Evolutionary conservation across 2,797 vertebrate genomes (phyloP).

Genomic region (Chaetophractus vellerosus): DNA sequence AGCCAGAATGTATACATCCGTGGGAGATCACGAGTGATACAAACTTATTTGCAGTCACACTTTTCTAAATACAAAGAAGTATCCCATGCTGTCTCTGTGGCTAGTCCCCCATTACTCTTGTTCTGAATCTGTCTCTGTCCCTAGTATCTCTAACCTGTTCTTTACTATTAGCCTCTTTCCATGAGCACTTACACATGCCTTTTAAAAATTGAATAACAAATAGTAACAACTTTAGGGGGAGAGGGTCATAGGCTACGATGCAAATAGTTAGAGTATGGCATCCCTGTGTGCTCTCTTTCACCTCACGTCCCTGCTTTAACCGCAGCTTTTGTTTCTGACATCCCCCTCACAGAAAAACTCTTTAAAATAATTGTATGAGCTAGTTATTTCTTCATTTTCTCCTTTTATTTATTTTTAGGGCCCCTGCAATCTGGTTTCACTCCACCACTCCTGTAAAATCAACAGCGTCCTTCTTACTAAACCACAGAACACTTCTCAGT

Average conservation of each 20-base stretch:
- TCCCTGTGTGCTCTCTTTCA: background rate
- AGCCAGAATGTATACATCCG: background rate
- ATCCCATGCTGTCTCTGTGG: background rate
- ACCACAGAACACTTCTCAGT: background rate
- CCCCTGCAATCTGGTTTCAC: background rate
- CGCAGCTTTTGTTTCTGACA: background rate
- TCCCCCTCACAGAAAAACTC: background rate
- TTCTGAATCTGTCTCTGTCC: background rate
- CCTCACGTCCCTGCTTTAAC: background rate
- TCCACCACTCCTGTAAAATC: background rate
- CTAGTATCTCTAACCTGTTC: background rate
- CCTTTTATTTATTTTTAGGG: conserved; percentile 8
- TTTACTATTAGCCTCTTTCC: background rate
- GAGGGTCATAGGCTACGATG: background rate
- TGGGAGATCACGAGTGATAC: background rate
- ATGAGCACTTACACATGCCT: background rate
- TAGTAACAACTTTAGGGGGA: background rate
- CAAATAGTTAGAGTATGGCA: background rate
- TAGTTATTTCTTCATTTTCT: background rate
- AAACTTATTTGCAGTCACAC: background rate
- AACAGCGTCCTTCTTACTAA: background rate
- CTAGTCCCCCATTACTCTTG: background rate
- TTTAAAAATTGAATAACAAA: background rate
- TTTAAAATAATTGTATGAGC: background rate
- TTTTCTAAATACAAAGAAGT: background rate